Conservation (phyloP, 2,888 invertebrate genomes). For the Papilio elwesi region DNA sequence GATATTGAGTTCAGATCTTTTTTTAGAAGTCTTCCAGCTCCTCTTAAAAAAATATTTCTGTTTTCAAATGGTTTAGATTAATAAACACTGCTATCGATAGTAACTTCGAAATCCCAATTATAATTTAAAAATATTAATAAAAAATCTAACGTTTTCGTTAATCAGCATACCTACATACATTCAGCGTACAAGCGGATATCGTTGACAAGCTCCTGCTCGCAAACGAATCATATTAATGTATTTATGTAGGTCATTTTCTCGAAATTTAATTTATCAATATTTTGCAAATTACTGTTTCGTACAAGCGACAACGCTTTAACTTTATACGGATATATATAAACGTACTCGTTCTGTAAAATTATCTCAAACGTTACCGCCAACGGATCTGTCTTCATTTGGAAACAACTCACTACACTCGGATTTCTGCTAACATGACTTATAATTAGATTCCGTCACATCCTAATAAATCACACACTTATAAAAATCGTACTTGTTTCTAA, state of each 20-base stretch:
- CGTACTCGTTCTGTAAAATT: no score
- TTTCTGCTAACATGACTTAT: background rate
- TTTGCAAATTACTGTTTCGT: background rate
- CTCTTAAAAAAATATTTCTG: background rate
- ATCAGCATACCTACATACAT: conserved; percentile 6
- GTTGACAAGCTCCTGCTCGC: conserved; percentile 27
- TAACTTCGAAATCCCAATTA: no score
- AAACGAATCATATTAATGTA: conserved; percentile 25
- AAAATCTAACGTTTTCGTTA: conserved; percentile 19
- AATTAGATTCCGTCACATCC: background rate
- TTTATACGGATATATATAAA: no score
- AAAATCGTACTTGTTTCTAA: background rate
- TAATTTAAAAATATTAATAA: no score
- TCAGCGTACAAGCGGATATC: conserved; percentile 16
- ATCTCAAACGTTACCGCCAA: background rate
- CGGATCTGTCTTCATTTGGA: background rate
- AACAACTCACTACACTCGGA: background rate
- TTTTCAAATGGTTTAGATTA: background rate
- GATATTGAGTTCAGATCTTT: background rate
- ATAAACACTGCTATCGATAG: no score
- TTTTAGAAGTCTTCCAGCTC: background rate
- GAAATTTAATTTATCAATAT: conserved; percentile 26
- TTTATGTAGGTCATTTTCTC: conserved; percentile 11
- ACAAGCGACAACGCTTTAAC: no score
- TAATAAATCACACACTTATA: background rate